Evolutionary conservation across 2,888 invertebrate genomes (phyloP).

Genomic region (Trichogramma dendrolimi): DNA sequence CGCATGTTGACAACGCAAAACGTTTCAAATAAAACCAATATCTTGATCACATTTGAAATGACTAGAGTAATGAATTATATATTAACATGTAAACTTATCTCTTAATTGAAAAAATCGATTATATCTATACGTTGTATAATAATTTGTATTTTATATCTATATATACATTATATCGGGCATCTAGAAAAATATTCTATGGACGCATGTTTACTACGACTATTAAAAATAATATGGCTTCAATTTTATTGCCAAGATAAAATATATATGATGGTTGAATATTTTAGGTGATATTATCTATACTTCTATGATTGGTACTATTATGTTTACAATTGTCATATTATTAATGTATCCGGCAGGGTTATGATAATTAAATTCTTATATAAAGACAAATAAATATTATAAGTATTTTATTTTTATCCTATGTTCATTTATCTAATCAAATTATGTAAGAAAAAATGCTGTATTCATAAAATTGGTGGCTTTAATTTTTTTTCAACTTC

Average conservation of each 20-base stretch:
- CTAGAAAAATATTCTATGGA: slow-evolving; percentile 26
- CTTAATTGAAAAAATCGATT: slow-evolving; percentile 12
- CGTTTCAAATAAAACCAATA: too few species aligned
- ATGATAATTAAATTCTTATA: slow-evolving; percentile 47
- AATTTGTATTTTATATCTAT: slow-evolving; percentile 26
- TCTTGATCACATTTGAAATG: too few species aligned
- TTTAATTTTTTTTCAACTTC: too few species aligned
- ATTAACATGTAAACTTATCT: slow-evolving; percentile 21
- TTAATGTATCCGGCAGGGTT: slow-evolving; percentile 53
- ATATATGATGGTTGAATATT: slow-evolving; percentile 46
- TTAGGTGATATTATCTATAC: slow-evolving; percentile 44
- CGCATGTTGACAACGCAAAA: too few species aligned
- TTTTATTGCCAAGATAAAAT: slow-evolving; percentile 26
- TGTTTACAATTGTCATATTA: slow-evolving; percentile 42
- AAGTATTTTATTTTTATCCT: background rate
- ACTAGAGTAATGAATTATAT: slow-evolving; percentile 8
- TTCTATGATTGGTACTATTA: slow-evolving; percentile 39
- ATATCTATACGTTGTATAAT: slow-evolving; percentile 23
- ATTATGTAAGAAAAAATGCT: too few species aligned
- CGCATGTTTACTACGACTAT: slow-evolving; percentile 22
- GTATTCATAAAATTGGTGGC: too few species aligned
- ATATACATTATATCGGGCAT: slow-evolving; percentile 27
- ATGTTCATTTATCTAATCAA: background rate
- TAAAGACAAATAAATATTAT: slow-evolving; percentile 27
- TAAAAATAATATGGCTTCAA: slow-evolving; percentile 24